Base-by-base conservation (phyloP, 2,113 vertebrate genomes). In the Pseudorectes ferrugineus region DNA sequence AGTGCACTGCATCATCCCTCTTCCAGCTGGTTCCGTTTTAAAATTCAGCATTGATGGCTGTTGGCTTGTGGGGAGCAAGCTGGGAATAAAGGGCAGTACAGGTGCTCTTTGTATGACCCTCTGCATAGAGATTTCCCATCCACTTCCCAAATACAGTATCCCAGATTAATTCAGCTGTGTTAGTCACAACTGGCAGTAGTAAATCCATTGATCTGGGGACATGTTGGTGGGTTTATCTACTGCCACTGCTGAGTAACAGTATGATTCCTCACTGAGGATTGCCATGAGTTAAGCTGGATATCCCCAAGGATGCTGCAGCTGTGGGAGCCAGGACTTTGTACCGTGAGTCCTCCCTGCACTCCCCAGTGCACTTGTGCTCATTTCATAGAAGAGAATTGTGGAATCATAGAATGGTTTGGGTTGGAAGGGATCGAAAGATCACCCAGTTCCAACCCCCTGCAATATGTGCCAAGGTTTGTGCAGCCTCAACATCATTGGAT, bases 281-380 rank as follows among this genome's bases (percentile, higher is more conserved):
- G 35, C 48, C 18, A 38, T 1, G 5, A 57, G 17, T 35, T 25
- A 16, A 72, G 35, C 33, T 70, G 58, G 40, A n/a, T 52, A 6
- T 66, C 29, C 28, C 51, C 38, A 23, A 14, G 46, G 46, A 74
- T 62, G 61, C 45, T 35, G 58, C n/a, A 33, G 35, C 26, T 59
- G 16, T 3, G 10, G 54, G 38, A 77, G 6, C 12, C 25, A 1
- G 3, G 71, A 31, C 10, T 14, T 19, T 14, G 20, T 6, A 3
- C 18, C 0, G 0, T 0, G 28, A 36, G 22, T 18, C 18, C n/a
- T 68, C 31, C 35, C 20, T 6, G 51, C 3, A 26, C 51, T 46
- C 17, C 42, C 57, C 58, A 33, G 38, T 4, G 14, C 21, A 10
- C 3, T 1, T 3, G 35, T 6, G 7, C 54, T 6, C 6, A 0